Conservation (phyloP, 2,888 invertebrate species). For the Empis livida region DNA sequence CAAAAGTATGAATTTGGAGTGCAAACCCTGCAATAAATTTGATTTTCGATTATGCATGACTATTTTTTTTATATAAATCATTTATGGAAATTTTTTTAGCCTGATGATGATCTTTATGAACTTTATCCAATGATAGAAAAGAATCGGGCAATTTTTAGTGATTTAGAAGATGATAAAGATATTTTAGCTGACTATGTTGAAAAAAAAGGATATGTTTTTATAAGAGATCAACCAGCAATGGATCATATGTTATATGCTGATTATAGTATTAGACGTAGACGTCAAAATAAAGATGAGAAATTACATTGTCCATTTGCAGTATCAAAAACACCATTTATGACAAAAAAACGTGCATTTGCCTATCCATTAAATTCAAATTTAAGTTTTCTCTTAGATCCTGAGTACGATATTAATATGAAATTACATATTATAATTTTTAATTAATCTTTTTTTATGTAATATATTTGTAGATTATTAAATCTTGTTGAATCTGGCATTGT, state of each 20-base stretch:
- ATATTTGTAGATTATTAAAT: conserved; percentile 53
- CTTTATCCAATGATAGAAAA: conserved; percentile 27
- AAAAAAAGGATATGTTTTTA: conserved; percentile 41
- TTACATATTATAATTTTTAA: too few species aligned
- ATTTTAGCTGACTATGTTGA: conserved; percentile 38
- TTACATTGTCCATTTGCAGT: conserved; percentile 65
- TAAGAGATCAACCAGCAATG: conserved; percentile 58
- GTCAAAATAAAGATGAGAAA: conserved; percentile 42
- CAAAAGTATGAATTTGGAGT: too few species aligned
- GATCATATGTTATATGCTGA: conserved; percentile 57
- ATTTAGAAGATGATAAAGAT: conserved; percentile 27
- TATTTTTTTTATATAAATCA: too few species aligned
- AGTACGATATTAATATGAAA: conserved; percentile 42
- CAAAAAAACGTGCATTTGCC: conserved; percentile 56
- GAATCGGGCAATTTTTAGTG: conserved; percentile 29
- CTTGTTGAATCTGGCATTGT: conserved; percentile 67
- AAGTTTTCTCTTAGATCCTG: conserved; percentile 48
- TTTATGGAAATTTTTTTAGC: conserved; percentile 17
- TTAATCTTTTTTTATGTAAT: too few species aligned
- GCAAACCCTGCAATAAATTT: too few species aligned
- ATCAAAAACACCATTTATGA: conserved; percentile 53
- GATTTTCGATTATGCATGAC: too few species aligned
- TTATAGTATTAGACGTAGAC: conserved; percentile 47
- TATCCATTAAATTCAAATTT: conserved; percentile 49
- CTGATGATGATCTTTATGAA: conserved; percentile 28